Conservation (phyloP, 2,888 invertebrate species). For the Ophion ellenae region DNA sequence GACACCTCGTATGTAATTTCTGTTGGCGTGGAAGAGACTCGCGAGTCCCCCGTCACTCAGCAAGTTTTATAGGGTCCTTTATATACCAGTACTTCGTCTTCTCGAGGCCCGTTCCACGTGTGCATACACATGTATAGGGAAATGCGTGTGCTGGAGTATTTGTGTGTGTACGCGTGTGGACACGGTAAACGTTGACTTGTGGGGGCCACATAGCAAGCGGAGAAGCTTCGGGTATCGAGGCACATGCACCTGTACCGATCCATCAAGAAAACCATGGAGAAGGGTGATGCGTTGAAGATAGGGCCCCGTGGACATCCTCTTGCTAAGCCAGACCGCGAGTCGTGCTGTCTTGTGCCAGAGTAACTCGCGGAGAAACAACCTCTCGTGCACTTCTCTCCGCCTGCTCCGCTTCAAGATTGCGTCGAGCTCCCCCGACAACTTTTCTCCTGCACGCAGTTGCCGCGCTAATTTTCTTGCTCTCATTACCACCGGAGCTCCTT, state of each 20-base stretch:
- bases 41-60: constrained; percentile 55
- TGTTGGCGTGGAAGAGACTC: constrained; percentile 54
- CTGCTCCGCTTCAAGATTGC: constrained; percentile 11
- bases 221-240: constrained; percentile 73
- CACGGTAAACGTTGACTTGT: constrained; percentile 70
- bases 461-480: constrained; percentile 74
- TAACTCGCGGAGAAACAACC: constrained; percentile 2
- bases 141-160: background rate
- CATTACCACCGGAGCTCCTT: constrained; percentile 10
- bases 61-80: constrained; percentile 59
- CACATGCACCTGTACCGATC: constrained; percentile 79
- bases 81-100: constrained; percentile 35
- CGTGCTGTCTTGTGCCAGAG: constrained; percentile 22
- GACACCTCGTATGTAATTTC: constrained; percentile 64
- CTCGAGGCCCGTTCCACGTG: constrained; percentile 29
- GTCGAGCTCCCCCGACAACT: constrained; percentile 11
- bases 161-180: constrained; percentile 38
- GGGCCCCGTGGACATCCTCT: constrained; percentile 70
- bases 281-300: constrained; percentile 77
- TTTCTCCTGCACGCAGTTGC: constrained; percentile 55
- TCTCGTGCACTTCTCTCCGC: constrained; percentile 16
- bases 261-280: constrained; percentile 71
- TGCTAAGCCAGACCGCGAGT: constrained; percentile 26
- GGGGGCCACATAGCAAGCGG: constrained; percentile 45
- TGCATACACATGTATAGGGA: background rate